Conservation (phyloP, 1,140 invertebrate species). For the Leguminivora glycinivorella region DNA sequence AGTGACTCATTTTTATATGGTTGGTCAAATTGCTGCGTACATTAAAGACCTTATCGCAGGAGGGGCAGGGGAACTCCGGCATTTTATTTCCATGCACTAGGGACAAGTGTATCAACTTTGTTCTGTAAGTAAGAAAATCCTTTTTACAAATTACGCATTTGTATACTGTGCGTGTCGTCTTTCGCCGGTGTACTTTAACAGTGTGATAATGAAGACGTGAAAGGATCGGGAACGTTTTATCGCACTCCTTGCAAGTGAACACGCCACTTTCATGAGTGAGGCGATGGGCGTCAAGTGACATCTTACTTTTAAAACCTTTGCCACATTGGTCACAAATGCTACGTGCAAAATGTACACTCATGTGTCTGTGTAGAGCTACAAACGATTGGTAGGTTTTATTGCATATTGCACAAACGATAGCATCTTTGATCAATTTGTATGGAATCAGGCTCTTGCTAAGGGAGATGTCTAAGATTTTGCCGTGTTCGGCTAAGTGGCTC, state of each 20-base stretch:
- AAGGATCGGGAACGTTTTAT: background rate
- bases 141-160: background rate
- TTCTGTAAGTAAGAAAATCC: background rate
- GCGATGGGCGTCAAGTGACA: constrained; percentile 77
- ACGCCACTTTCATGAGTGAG: constrained; percentile 77
- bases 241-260: constrained; percentile 91
- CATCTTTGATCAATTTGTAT: constrained; percentile 58
- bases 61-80: constrained; percentile 30
- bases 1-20: background rate
- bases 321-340: constrained; percentile 85
- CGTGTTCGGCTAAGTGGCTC: constrained; percentile 57
- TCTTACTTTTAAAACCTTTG: constrained; percentile 80
- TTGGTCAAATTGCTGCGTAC: background rate
- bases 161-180: constrained; percentile 46
- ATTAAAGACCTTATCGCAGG: background rate
- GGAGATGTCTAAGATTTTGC: constrained; percentile 51
- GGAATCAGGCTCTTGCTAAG: constrained; percentile 64
- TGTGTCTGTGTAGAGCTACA: constrained; percentile 71
- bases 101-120: constrained; percentile 59
- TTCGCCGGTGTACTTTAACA: constrained; percentile 81
- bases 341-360: constrained; percentile 69
- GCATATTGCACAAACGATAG: constrained; percentile 61
- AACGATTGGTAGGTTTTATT: constrained; percentile 70
- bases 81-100: constrained; percentile 54
- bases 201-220: background rate